These are phyloP conservation scores for Alligator sinensis DNA, from an alignment of 2,113 vertebrate species.

Conservation along the genomic window DNA sequence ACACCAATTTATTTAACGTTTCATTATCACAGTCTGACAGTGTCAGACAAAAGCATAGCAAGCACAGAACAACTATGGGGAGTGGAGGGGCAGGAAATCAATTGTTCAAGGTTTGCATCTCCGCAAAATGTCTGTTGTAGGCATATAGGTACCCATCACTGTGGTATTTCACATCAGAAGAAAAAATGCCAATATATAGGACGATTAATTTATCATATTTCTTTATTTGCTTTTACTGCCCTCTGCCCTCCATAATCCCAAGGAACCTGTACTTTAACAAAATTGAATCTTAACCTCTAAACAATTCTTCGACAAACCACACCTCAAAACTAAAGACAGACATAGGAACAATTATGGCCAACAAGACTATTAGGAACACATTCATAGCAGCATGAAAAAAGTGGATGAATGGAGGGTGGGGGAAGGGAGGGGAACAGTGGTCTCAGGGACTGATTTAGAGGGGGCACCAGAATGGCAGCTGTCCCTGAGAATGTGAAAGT, in stretches of 20 bases:
- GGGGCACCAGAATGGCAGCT: too few species aligned
- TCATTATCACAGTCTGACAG: not conserved
- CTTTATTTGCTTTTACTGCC: not conserved
- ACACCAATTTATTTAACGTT: not conserved
- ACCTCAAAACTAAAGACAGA: not conserved
- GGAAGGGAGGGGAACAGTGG: too few species aligned
- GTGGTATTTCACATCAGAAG: not conserved
- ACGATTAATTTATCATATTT: not conserved
- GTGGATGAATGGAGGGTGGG: not conserved
- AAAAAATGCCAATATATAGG: not conserved
- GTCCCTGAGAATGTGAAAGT: too few species aligned
- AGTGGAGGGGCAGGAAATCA: not conserved
- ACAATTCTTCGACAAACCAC: not conserved
- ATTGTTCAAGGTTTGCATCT: not conserved
- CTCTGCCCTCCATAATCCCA: not conserved
- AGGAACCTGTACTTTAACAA: not conserved
- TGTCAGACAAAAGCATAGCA: not conserved
- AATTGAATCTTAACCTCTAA: not conserved
- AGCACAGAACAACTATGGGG: not conserved
- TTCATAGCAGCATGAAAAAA: not conserved
- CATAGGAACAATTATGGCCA: not conserved
- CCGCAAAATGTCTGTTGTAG: not conserved
- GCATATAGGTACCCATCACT: not conserved
- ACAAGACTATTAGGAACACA: not conserved
- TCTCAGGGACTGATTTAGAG: too few species aligned